phyloP scores from a whole-genome alignment of 2,113 vertebrate genomes.

The Periophthalmus modestus region DNA sequence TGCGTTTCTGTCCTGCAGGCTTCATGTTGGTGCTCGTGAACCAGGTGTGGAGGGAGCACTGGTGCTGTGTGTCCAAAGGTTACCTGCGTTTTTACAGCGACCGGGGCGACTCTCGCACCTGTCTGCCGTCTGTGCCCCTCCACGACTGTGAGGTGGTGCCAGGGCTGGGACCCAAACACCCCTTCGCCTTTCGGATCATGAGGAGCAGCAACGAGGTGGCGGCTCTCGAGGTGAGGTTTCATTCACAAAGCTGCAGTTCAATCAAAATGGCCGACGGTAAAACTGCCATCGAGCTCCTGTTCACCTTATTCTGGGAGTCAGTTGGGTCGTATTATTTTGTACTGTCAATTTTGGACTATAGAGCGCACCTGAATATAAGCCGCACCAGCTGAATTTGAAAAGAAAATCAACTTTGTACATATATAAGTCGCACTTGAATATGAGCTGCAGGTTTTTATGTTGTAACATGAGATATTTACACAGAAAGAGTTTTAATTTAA shows the following conservation, averaged over 20 bases:
- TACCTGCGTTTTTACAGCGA: slow-evolving; percentile 90
- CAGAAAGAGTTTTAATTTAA: too few relatives aligned
- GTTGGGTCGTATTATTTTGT: too few relatives aligned
- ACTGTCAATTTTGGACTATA: too few relatives aligned
- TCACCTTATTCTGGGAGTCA: too few relatives aligned
- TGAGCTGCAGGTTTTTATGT: too few relatives aligned
- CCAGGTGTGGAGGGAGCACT: slow-evolving; percentile 94
- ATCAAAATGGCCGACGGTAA: background rate
- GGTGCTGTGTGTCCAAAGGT: slow-evolving; percentile 87
- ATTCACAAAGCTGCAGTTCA: background rate
- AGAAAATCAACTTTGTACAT: too few relatives aligned
- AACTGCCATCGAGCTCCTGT: background rate
- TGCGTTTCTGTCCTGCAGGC: slow-evolving; percentile 68
- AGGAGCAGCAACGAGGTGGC: slow-evolving; percentile 80
- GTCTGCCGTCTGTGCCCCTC: slow-evolving; percentile 82
- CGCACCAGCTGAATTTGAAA: too few relatives aligned
- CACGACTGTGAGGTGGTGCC: slow-evolving; percentile 87
- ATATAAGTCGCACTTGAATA: too few relatives aligned
- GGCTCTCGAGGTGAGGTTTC: slow-evolving; percentile 84
- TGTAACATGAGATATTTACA: too few relatives aligned
- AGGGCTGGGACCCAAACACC: slow-evolving; percentile 91
- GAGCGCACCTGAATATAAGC: too few relatives aligned
- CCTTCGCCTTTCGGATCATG: slow-evolving; percentile 92
- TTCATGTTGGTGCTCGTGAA: slow-evolving; percentile 88
- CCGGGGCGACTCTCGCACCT: slow-evolving; percentile 80